Evolutionary conservation across 2,797 vertebrate species (phyloP).

Genomic region (Clarias fuscus): DNA sequence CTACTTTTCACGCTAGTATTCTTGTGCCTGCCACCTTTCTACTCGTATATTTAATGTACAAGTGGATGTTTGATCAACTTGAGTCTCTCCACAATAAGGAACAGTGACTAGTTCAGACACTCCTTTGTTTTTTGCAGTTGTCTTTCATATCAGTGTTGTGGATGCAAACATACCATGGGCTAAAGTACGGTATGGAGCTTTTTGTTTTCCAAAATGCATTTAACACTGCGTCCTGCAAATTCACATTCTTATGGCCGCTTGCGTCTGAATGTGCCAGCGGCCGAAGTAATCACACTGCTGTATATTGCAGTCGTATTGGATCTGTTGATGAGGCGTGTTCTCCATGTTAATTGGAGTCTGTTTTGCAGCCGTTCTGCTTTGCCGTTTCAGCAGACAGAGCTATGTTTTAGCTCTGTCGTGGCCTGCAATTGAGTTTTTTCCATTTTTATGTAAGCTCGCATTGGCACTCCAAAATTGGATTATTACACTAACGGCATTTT

Average conservation of each 20-base stretch:
- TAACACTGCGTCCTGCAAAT: background rate
- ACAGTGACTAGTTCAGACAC: background rate
- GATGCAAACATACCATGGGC: background rate
- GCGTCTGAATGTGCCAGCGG: background rate
- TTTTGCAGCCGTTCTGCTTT: background rate
- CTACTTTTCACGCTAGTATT: background rate
- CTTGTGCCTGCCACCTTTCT: background rate
- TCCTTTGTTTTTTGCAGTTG: background rate
- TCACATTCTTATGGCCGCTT: background rate
- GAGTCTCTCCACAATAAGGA: background rate
- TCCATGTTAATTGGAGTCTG: slow-evolving; percentile 12
- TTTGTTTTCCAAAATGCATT: background rate
- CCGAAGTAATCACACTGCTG: background rate
- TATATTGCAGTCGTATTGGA: slow-evolving; percentile 10
- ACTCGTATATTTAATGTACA: background rate
- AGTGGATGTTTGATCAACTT: background rate
- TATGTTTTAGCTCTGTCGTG: slow-evolving; percentile 21
- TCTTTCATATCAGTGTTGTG: background rate
- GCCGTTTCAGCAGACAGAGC: background rate
- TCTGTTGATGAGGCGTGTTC: background rate
- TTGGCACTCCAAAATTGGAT: slow-evolving; percentile 65
- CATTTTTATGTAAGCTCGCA: slow-evolving; percentile 56
- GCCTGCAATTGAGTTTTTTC: slow-evolving; percentile 12
- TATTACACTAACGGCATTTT: slow-evolving; percentile 65
- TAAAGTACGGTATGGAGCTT: background rate